Evolutionary conservation across 2,113 vertebrate species (phyloP), one percentile per base, ranked within the genome.

Genomic region (Noctilio leporinus): DNA sequence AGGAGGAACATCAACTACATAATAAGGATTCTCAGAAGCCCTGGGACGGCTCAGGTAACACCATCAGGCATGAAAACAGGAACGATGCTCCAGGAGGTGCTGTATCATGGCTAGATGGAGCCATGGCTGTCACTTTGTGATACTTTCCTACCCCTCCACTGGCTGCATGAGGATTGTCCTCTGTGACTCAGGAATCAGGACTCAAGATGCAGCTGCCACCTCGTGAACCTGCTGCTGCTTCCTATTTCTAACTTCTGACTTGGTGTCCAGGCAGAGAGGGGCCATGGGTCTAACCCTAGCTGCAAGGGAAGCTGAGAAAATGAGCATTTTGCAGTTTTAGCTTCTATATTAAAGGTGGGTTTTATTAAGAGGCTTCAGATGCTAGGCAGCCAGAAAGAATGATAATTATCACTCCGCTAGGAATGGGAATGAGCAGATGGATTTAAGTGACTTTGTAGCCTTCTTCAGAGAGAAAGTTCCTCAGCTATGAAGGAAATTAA

Each of bases 401-500:
- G 67, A 62, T 11, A 67, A 69, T 70, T 20, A 93, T 93, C 86
- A 69, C 67, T 67, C 47, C 19, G 26, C 20, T 14, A 86, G 73
- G 64, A 62, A 73, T 40, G 84, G 70, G 91, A 69, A 49, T 33
- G 33, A 82, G 33, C 33, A 49, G 43, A 62, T 76, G 73, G 91
- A 14, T 62, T 95, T 64, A 85, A 87, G 91, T 20, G 73, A 35
- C 64, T 86, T 92, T 49, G 75, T 64, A 91, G 89, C 86, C 78
- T 72, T 93, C 69, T 51, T 91, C 3, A 4, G 80, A 91, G 51
- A 90, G 17, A 80, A 77, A 93, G 40, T 35, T n/a, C 40, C 86
- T 83, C 62, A 64, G 51, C 86, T 40, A 16, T 55, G 51, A 89
- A 81, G 83, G 83, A 96, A 94, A 94, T 89, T 64, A 89, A 95